Base-by-base conservation (phyloP, 2,113 vertebrate species). In the Pelobates fuscus region DNA sequence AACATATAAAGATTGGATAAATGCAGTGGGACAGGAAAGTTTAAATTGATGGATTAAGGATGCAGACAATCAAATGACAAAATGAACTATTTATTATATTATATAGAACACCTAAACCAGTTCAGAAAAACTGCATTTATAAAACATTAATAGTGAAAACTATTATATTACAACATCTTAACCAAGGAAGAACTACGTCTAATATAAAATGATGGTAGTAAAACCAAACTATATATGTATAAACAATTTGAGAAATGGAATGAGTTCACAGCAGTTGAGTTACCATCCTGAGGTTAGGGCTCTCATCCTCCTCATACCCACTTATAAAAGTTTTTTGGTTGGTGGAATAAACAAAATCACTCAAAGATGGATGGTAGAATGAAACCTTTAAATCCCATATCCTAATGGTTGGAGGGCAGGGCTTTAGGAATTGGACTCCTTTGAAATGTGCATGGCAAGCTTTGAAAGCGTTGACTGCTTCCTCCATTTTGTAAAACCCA, bases 401-500 rank as follows among this genome's bases (percentile, higher is more conserved):
- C 21, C 21, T 21, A 8, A 63, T 18, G 60, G 60, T 11, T 23
- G 63, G 64, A 69, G 52, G 58, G 80, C 67, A 57, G 46, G 77
- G 23, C 54, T 11, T 57, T 67, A 15, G 78, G 73, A 54, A 78
- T 1, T 0, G 79, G 58, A 26, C 70, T 67, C 15, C 15, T 58
- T 0, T 79, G 70, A 23, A 83, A 87, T 2, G 0, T 41, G 5
- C 75, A 71, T 21, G 80, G 82, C 63, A 85, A 57, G 24, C 62
- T 72, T 58, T 73, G 82, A 76, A 86, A 90, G n/a, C 80, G 20
- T n/a, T 67, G 77, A 10, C 57, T 63, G 43, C 81, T 71, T 63
- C 80, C 65, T 64, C 77, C 77, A 63, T 80, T 86, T 52, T 49
- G 73, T 60, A 75, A 80, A 46, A 83, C 69, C 82, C 87, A 80